Base-by-base conservation (phyloP, 2,113 vertebrate species). In the Anas platyrhynchos region DNA sequence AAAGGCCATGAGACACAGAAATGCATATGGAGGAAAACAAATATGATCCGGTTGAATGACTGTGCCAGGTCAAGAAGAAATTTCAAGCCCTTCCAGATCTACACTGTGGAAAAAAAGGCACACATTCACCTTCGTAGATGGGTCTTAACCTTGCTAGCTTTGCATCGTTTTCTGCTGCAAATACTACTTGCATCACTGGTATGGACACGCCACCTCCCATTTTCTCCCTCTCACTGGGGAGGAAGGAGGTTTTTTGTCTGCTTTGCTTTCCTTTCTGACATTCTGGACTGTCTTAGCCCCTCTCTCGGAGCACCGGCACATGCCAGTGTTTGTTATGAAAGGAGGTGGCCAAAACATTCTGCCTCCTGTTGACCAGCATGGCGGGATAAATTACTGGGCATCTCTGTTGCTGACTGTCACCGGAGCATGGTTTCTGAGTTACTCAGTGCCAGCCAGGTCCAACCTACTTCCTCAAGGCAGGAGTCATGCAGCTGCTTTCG, bases 391-490 rank as follows among this genome's bases (percentile, higher is more conserved):
- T 62, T 66, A 65, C 85, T 66, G 82, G 68, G 25, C 23, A 13
- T 91, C 25, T 25, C 16, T 86, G 13, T 27, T 32, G 2, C 67
- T 73, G 34, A 11, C 50, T 85, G 67, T 23, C 89, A 73, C n/a
- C 50, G 80, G 63, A 76, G 82, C n/a, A 2, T 48, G 50, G 29
- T 81, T 91, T 59, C 31, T 46, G 4, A 17, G 13, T 25, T 41
- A 38, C 13, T 63, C 3, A 0, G 41, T 83, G 68, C 50, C 55
- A 68, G 63, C 6, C 66, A 41, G 85, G 44, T 72, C 16, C 32
- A 58, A 1, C 54, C 43, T 76, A 1, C 55, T 32, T 72, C 43
- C 36, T 73, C n/a, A 9, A 9, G 0, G 0, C 44, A 34, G 67
- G 25, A 58, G 8, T 68, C 3, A 0, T 0, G 16, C 17, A 29